phyloP scores from a whole-genome alignment of 2,113 vertebrate species.

The Antechinus stuartii region DNA sequence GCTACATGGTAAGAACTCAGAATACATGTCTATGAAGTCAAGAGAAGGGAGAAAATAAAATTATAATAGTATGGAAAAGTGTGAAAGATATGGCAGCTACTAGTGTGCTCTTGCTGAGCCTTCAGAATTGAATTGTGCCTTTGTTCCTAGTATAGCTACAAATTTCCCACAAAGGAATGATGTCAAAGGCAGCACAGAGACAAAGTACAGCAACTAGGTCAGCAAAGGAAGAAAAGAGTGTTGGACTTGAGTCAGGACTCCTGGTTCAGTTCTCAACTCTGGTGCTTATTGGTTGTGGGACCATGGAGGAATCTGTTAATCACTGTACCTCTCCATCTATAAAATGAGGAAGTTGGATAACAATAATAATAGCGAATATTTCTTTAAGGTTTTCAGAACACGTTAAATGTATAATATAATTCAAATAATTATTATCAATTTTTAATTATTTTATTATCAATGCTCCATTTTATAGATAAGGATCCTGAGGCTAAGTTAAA shows the following conservation, averaged over 20 bases:
- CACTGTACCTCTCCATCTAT: neutral
- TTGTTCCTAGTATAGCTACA: neutral
- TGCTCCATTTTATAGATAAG: neutral
- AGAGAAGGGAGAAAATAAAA: neutral
- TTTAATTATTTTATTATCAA: neutral
- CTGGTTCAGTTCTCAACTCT: neutral
- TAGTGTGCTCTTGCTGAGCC: too few relatives aligned
- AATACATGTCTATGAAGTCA: neutral
- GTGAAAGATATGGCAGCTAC: neutral
- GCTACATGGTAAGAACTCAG: neutral
- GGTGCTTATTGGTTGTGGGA: neutral
- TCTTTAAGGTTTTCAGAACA: neutral
- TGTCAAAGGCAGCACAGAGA: neutral
- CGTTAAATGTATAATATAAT: neutral
- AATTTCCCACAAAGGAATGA: neutral
- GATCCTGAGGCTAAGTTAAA: neutral
- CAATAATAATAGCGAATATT: neutral
- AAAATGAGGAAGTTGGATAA: neutral
- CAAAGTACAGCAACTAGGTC: neutral
- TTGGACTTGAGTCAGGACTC: neutral
- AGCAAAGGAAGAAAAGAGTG: neutral
- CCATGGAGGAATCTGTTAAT: neutral
- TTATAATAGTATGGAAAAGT: neutral
- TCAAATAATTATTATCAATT: too few relatives aligned
- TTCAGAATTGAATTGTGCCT: neutral